A percentile compares a stretch with the other conserved stretches of the same genome.
Evolutionary conservation across 1,140 invertebrate genomes (phyloP).

Genomic region (Lepidurus arcticus): DNA sequence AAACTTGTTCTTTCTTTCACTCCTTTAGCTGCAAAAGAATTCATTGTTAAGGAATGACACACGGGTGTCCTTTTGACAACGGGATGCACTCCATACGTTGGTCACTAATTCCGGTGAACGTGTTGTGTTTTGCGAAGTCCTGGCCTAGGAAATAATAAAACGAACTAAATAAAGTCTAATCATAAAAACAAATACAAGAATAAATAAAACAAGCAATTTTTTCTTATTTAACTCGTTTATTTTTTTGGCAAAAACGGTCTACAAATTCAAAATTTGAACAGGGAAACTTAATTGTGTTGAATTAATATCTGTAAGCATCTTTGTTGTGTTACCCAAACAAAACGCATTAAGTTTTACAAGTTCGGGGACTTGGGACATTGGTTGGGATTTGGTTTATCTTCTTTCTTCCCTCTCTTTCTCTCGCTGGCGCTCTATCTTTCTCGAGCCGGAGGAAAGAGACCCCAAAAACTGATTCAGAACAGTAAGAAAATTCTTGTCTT

Average conservation of each 20-base stretch:
- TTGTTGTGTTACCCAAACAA: neutral
- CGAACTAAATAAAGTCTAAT: too few species aligned
- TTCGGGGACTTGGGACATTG: neutral
- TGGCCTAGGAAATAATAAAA: too few species aligned
- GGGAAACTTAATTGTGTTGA: slow-evolving; percentile 11
- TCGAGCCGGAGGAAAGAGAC: neutral
- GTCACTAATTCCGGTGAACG: too few species aligned
- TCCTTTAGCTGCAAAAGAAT: too few species aligned
- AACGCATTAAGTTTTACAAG: slow-evolving; percentile 8
- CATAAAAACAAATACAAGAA: too few species aligned
- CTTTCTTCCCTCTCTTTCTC: neutral
- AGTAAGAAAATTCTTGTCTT: slow-evolving; percentile 8
- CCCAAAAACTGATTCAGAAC: neutral
- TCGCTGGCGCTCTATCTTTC: neutral
- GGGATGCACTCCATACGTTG: too few species aligned
- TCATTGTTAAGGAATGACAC: too few species aligned
- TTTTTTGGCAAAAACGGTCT: slow-evolving; percentile 22
- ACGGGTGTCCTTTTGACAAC: too few species aligned
- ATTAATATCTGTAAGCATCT: slow-evolving; percentile 15
- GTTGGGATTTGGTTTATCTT: neutral
- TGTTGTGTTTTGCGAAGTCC: too few species aligned
- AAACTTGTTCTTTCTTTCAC: too few species aligned
- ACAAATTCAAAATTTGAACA: slow-evolving; percentile 16
- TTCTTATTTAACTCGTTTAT: neutral
- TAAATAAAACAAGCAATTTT: neutral